These are phyloP conservation scores for Erpornis zantholeuca DNA, from an alignment of 2,113 vertebrate genomes.

Conservation along the genomic window DNA sequence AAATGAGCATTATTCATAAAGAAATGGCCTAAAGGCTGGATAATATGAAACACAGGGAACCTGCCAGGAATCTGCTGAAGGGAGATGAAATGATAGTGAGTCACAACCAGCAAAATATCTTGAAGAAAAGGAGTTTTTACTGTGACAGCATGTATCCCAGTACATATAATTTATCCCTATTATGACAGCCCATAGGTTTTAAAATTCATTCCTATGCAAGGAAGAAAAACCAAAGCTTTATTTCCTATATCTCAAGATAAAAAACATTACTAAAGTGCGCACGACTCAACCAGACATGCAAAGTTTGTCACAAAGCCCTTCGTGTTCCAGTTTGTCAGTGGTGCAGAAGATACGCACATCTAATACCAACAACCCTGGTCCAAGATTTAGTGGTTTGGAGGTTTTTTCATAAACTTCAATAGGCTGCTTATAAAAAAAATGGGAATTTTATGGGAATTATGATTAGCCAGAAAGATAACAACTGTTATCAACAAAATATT, in stretches of 20 bases:
- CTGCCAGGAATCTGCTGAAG: neutral
- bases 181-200: neutral
- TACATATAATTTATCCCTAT: neutral
- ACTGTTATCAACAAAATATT: neutral
- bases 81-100: neutral
- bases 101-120: neutral
- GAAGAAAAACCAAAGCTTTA: accelerated
- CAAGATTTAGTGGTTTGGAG: neutral
- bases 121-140: neutral
- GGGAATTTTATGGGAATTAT: neutral
- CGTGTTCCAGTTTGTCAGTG: neutral
- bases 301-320: neutral
- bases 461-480: neutral
- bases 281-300: neutral
- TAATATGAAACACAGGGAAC: neutral
- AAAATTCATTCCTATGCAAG: neutral
- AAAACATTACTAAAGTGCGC: neutral
- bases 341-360: neutral
- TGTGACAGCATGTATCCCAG: neutral
- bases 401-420: neutral
- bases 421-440: neutral
- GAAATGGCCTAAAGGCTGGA: neutral
- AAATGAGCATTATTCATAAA: neutral
- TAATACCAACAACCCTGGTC: neutral
- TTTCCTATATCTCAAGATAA: neutral